Evolutionary conservation across 2,888 invertebrate species (phyloP), one percentile per base, ranked within the genome.

Genomic region (Acrobasis suavella): DNA sequence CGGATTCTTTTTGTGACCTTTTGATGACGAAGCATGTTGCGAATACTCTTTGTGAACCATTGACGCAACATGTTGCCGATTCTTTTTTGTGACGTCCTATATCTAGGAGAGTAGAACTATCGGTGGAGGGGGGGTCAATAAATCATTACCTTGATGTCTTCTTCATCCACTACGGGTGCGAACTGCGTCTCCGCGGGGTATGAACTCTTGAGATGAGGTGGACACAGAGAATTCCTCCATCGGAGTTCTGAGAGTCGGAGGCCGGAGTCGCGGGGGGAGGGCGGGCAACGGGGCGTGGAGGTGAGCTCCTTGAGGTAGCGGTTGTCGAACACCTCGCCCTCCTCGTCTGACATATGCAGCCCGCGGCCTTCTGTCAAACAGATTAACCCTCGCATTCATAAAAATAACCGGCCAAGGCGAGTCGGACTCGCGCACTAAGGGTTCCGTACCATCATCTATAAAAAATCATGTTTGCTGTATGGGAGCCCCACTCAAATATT

Each of bases 101-200:
- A n/a, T n/a, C n/a, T n/a, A n/a, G n/a, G n/a, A n/a, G n/a, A n/a
- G n/a, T n/a, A n/a, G n/a, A n/a, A n/a, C n/a, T n/a, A n/a, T n/a
- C n/a, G n/a, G n/a, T n/a, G n/a, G n/a, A n/a, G n/a, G n/a, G n/a
- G n/a, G n/a, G n/a, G n/a, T n/a, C n/a, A n/a, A n/a, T n/a, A n/a
- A n/a, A n/a, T n/a, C n/a, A 46, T 12, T 67, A 91, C 91, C 85
- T 90, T 90, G 15, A 91, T 85, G 51, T 91, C 90, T 2, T 91
- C 90, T 62, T 91, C 91, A 17, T 86, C 94, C 42, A 95, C 82
- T 1, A 81, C 76, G 0, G 79, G 88, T 66, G 95, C 89, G 77
- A 95, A 95, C 83, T 96, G 96, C 38, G 95, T 95, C 85, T 97
- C 97, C 0, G 95, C 96, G 0, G 97, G 96, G 86, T 97, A 97